A percentile compares a stretch with the other conserved stretches of the same genome.
These are phyloP conservation scores for Aleiodes alternator DNA, from an alignment of 2,888 invertebrate genomes.

Conservation along the genomic window DNA sequence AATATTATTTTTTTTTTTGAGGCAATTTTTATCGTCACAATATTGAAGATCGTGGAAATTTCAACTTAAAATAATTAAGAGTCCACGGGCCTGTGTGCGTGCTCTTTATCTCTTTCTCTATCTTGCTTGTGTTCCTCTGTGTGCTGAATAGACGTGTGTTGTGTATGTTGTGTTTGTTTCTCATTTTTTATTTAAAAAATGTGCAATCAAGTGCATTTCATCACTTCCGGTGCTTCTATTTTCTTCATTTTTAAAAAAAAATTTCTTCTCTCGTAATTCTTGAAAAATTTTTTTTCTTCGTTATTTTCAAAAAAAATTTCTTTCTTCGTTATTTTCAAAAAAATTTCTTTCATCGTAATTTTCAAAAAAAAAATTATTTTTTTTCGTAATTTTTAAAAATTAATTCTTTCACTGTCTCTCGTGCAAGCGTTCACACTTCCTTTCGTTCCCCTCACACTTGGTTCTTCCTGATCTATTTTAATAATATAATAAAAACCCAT, in stretches of 20 bases:
- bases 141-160: background rate
- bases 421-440: conserved; percentile 45
- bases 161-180: background rate
- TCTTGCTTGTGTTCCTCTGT: background rate
- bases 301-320: no score
- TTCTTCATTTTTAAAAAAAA: background rate
- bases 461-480: conserved; percentile 28
- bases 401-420: conserved; percentile 26
- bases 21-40: conserved; percentile 17
- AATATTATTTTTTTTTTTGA: background rate
- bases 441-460: conserved; percentile 44
- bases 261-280: background rate
- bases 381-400: background rate
- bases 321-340: no score
- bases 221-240: conserved; percentile 29
- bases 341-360: no score
- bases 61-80: background rate
- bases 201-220: conserved; percentile 34
- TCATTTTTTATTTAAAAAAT: background rate
- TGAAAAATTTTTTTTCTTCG: no score
- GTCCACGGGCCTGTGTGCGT: conserved; percentile 1
- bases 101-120: background rate
- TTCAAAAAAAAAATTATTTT: background rate
- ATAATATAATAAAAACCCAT: conserved; percentile 38
- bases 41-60: background rate